These are phyloP conservation scores for Neodiprion virginianus DNA, from an alignment of 1,140 invertebrate genomes.

Conservation along the genomic window DNA sequence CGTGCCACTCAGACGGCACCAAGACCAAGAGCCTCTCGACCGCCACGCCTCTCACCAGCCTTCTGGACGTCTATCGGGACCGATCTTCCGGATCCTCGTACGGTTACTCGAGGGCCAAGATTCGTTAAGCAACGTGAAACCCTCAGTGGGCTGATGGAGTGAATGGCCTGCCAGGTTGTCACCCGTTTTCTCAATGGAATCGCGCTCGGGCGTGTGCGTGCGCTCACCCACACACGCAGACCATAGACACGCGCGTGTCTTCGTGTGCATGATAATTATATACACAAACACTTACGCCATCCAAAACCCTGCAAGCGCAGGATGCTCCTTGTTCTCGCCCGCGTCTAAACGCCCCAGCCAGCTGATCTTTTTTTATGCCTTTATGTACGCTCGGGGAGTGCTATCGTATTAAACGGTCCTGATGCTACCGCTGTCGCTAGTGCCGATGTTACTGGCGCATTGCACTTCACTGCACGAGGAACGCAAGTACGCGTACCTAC, in stretches of 20 bases:
- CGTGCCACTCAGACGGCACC: conserved; percentile 42
- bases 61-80: conserved; percentile 7
- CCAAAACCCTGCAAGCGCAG: not conserved
- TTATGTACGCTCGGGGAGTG: not conserved
- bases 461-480: not conserved
- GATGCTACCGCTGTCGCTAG: not conserved
- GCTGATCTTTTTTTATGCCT: not conserved
- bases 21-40: conserved; percentile 31
- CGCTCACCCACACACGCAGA: not conserved
- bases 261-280: not conserved
- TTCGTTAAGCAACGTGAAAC: conserved; percentile 17
- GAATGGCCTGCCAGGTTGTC: not conserved
- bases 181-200: conserved; percentile 6
- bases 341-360: not conserved
- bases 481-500: not conserved
- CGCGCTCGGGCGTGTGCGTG: not conserved
- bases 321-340: conserved; percentile 1
- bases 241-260: not conserved
- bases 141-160: not conserved
- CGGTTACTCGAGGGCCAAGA: conserved; percentile 17
- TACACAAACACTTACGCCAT: not conserved
- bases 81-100: not conserved
- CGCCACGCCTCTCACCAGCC: not conserved
- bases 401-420: not conserved
- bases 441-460: not conserved